phyloP scores from a whole-genome alignment of 2,797 vertebrate species.

The Etheostoma perlongum region DNA sequence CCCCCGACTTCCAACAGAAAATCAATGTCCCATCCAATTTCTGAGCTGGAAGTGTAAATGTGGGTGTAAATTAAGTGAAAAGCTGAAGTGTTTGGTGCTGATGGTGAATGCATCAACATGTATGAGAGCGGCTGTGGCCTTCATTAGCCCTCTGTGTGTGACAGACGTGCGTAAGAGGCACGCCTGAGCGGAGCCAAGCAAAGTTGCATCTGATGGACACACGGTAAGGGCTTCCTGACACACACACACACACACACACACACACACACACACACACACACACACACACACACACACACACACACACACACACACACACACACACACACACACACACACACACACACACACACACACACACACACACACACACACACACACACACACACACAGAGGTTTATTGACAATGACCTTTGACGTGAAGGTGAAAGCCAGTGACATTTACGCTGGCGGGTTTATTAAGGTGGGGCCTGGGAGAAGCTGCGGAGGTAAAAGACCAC shows the following conservation, averaged over 20 bases:
- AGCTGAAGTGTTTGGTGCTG: conserved; percentile 75
- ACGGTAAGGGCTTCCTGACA: conserved; percentile 71
- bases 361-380: conserved; percentile 29
- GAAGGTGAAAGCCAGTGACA: conserved; percentile 86
- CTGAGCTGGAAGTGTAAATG: conserved; percentile 84
- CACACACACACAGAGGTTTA: conserved; percentile 72
- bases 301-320: no score
- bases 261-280: conserved; percentile 37
- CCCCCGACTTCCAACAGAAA: conserved; percentile 74
- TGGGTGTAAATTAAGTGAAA: conserved; percentile 82
- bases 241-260: conserved; percentile 54
- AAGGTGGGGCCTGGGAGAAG: conserved; percentile 79
- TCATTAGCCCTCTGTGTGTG: conserved; percentile 84
- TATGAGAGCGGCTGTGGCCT: conserved; percentile 86
- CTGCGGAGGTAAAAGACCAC: conserved; percentile 78
- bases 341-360: conserved; percentile 44
- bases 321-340: conserved; percentile 35
- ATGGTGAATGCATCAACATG: conserved; percentile 85
- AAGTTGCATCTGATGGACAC: conserved; percentile 82
- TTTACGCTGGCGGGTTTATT: conserved; percentile 85
- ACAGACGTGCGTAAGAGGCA: conserved; percentile 82
- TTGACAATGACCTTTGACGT: conserved; percentile 87
- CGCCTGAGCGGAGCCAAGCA: conserved; percentile 79
- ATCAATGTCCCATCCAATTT: conserved; percentile 86
- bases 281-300: conserved; percentile 39